A percentile compares a stretch with the other conserved stretches of the same genome.
These are phyloP conservation scores for Castor canadensis DNA, from an alignment of 2,113 vertebrate genomes.

Conservation along the genomic window DNA sequence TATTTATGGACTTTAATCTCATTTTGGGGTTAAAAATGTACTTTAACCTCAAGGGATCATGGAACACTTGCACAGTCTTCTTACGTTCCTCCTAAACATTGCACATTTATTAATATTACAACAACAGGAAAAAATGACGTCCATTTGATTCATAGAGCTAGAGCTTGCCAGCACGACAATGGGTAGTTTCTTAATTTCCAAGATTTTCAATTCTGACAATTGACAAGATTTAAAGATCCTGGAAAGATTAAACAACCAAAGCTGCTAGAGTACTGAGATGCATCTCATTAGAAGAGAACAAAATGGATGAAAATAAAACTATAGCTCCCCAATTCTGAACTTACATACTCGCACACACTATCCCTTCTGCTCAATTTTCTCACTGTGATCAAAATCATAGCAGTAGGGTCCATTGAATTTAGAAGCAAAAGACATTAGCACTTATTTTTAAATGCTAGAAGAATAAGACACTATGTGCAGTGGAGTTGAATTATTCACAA, in stretches of 20 bases:
- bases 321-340: neutral
- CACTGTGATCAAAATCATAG: neutral
- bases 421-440: constrained; percentile 23
- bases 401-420: neutral
- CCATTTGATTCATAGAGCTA: neutral
- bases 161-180: neutral
- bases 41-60: neutral
- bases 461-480: neutral
- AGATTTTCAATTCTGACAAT: constrained; percentile 20
- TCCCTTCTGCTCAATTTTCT: neutral
- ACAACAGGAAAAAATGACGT: neutral
- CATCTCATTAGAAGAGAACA: neutral
- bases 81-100: neutral
- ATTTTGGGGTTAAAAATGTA: neutral
- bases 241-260: neutral
- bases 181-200: neutral
- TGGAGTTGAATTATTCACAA: neutral
- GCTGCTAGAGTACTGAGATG: neutral
- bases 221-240: constrained; percentile 24
- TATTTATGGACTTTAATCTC: neutral
- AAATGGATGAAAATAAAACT: neutral
- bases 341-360: neutral
- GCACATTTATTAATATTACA: neutral
- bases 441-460: constrained; percentile 37
- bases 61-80: neutral